phyloP scores from a whole-genome alignment of 23 tunicate species.

The Halocynthia roretzi region DNA sequence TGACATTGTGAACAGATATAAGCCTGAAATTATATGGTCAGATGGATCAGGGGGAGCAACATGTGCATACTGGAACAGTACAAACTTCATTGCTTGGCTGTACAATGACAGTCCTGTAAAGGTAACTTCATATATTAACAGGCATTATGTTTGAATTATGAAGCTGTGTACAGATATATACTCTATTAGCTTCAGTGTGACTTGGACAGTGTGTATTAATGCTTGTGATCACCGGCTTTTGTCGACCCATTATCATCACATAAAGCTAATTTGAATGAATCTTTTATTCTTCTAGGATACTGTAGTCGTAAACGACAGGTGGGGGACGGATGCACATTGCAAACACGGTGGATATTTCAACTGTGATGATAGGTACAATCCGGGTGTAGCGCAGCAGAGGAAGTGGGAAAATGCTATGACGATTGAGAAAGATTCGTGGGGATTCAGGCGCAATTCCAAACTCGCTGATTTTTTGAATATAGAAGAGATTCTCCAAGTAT shows the following conservation, averaged over 20 bases:
- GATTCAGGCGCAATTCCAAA: slow-evolving; percentile 42
- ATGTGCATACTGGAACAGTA: slow-evolving; percentile 59
- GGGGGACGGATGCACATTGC: slow-evolving; percentile 28
- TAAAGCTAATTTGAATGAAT: not conserved
- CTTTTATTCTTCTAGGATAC: slow-evolving; percentile 9
- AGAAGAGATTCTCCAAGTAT: slow-evolving; percentile 55
- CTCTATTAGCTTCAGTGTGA: too few relatives aligned
- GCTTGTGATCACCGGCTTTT: too few relatives aligned
- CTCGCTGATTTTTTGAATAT: slow-evolving; percentile 26
- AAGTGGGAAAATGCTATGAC: slow-evolving; percentile 47
- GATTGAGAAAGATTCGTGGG: slow-evolving; percentile 38
- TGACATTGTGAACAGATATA: slow-evolving; percentile 73
- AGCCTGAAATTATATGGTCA: slow-evolving; percentile 82
- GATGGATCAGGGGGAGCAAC: slow-evolving; percentile 66
- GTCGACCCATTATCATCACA: too few relatives aligned
- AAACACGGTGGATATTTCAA: slow-evolving; percentile 39
- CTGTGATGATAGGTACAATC: slow-evolving; percentile 30
- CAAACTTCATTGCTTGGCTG: slow-evolving; percentile 77
- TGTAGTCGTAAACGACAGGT: slow-evolving; percentile 30
- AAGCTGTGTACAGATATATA: too few relatives aligned
- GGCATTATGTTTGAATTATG: too few relatives aligned
- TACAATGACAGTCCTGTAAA: slow-evolving; percentile 85
- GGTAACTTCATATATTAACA: slow-evolving; percentile 17
- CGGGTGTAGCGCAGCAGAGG: slow-evolving; percentile 12
- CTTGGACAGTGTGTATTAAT: too few relatives aligned